phyloP scores from a whole-genome alignment of 2,888 invertebrate genomes.

The Macrosoma leucophasiata region DNA sequence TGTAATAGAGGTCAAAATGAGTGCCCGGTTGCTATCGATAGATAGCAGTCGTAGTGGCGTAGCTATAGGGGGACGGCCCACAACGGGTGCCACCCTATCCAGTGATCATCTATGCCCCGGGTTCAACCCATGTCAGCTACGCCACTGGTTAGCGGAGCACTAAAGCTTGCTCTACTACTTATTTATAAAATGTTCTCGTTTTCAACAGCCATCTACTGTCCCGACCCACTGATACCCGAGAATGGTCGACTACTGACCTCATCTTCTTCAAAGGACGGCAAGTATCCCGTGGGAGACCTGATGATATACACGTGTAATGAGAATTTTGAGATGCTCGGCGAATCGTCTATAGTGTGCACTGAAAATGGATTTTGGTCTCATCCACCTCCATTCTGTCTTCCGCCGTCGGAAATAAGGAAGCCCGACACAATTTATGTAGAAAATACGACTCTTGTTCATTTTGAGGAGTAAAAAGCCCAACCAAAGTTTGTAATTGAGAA shows the following conservation, averaged over 20 bases:
- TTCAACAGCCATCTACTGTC: constrained; percentile 87
- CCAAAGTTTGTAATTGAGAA: not conserved
- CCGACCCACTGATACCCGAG: constrained; percentile 82
- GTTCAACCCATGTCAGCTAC: no score
- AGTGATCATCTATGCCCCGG: no score
- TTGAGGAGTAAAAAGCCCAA: constrained; percentile 37
- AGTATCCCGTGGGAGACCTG: constrained; percentile 86
- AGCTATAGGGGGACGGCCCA: no score
- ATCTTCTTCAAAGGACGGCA: constrained; percentile 57
- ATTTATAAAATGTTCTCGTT: constrained; percentile 8
- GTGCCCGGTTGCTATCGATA: no score
- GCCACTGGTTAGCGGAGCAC: no score
- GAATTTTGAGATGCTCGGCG: constrained; percentile 74
- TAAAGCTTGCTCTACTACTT: no score
- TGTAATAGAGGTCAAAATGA: no score
- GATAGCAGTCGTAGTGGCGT: no score
- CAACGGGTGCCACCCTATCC: no score
- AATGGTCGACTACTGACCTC: constrained; percentile 77
- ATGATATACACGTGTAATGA: constrained; percentile 80
- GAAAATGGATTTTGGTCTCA: constrained; percentile 93
- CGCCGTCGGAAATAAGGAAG: constrained; percentile 46
- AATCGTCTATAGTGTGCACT: constrained; percentile 89
- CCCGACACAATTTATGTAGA: constrained; percentile 58
- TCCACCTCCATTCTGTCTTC: constrained; percentile 85
- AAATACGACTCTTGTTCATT: constrained; percentile 56